Percentiles rank a stretch among this genome's conserved stretches.
Conservation (phyloP, 2,888 invertebrate genomes). For the Zygaena filipendulae region DNA sequence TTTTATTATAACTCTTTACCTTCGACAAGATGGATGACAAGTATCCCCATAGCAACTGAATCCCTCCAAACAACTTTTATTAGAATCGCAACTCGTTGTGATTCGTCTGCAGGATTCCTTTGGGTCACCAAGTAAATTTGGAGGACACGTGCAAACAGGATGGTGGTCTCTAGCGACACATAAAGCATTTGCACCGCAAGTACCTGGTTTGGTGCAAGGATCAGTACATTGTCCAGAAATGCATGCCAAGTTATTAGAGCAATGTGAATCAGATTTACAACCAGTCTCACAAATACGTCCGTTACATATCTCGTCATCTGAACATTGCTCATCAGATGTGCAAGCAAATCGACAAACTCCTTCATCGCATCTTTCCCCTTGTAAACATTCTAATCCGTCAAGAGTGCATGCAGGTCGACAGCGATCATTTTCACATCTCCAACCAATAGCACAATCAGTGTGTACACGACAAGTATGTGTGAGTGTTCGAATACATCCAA, state of each 20-base stretch:
- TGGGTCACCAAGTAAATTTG: constrained; percentile 79
- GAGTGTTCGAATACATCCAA: constrained; percentile 87
- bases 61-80: constrained; percentile 75
- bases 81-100: constrained; percentile 70
- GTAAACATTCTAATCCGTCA: constrained; percentile 76
- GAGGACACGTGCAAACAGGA: constrained; percentile 79
- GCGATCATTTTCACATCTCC: constrained; percentile 77
- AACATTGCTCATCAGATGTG: constrained; percentile 86
- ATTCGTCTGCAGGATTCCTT: constrained; percentile 77
- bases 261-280: constrained; percentile 83
- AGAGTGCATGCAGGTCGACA: constrained; percentile 84
- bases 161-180: constrained; percentile 78
- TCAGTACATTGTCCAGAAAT: constrained; percentile 82
- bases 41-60: constrained; percentile 82
- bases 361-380: constrained; percentile 80
- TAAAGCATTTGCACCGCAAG: constrained; percentile 86
- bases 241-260: constrained; percentile 78
- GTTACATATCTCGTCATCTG: constrained; percentile 88
- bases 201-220: constrained; percentile 79
- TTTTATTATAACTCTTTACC: no score
- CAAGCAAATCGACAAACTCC: constrained; percentile 89
- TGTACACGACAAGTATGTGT: constrained; percentile 80
- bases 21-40: constrained; percentile 82
- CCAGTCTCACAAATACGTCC: constrained; percentile 82
- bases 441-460: constrained; percentile 77